Conservation (phyloP, 1,140 invertebrate species). For the Drosophila kurseongensis region DNA sequence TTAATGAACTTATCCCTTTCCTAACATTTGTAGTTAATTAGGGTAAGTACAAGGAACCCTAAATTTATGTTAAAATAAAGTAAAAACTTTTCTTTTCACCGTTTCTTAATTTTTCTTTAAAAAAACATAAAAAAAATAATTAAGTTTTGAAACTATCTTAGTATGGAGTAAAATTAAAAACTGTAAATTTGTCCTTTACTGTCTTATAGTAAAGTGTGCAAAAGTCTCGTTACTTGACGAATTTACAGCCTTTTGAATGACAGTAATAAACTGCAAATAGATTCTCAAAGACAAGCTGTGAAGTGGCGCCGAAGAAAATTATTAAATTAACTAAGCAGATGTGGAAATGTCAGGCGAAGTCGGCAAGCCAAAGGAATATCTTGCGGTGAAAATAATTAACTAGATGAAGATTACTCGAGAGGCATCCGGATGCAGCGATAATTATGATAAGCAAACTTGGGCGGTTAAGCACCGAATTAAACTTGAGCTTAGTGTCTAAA, state of each 20-base stretch:
- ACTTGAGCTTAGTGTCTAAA: constrained; percentile 10
- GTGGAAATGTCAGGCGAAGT: constrained; percentile 1
- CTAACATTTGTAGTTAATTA: too few relatives aligned
- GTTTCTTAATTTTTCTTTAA: too few relatives aligned
- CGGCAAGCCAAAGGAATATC: neutral
- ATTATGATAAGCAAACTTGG: constrained; percentile 29
- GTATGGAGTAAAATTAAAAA: neutral
- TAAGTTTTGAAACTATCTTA: too few relatives aligned
- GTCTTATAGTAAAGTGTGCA: constrained; percentile 4
- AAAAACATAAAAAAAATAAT: too few relatives aligned
- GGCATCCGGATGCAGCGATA: constrained; percentile 20
- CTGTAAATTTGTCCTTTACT: constrained; percentile 1
- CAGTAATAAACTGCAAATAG: constrained; percentile 27
- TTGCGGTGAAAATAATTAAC: constrained; percentile 16
- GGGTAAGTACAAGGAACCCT: too few relatives aligned
- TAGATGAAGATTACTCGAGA: constrained; percentile 3
- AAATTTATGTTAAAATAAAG: too few relatives aligned
- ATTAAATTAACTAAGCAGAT: constrained; percentile 16
- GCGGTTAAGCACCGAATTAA: constrained; percentile 13
- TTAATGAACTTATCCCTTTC: too few relatives aligned
- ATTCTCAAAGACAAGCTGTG: neutral
- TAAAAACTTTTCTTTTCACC: too few relatives aligned
- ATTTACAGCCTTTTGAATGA: constrained; percentile 14
- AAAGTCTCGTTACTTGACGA: constrained; percentile 16
- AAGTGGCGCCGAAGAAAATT: constrained; percentile 29